Evolutionary conservation across 2,113 vertebrate genomes (phyloP), one percentile per base, ranked within the genome.

Genomic region (Passer montanus): DNA sequence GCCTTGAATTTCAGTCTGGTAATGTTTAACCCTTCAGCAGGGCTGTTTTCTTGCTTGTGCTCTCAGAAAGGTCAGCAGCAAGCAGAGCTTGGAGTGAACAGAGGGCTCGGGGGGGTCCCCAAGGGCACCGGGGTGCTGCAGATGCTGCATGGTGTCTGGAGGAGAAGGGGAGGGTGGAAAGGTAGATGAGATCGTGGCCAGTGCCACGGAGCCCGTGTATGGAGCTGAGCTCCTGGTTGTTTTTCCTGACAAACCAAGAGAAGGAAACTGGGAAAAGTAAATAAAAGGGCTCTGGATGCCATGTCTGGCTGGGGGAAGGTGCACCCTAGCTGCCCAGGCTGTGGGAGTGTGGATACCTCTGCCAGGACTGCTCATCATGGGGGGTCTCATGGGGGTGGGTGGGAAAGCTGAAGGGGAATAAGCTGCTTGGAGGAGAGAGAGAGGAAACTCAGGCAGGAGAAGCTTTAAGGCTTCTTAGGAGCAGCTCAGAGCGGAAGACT

Each of bases 21-120:
- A 97, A 97, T 97, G 95, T 97, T 97, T 97, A 97, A 97, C 94
- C 94, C 95, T 90, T 96, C 56, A 56, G 73, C 73, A 75, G 69
- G 31, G 73, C 88, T 93, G 59, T 67, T 96, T 86, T 68, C 47
- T 46, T 81, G 58, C 31, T 5, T 2, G 13, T 55, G 60, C 17
- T 80, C 75, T 81, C 9, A 1, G 79, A 81, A 94, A 53, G 96
- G 92, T 93, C 94, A 92, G 64, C 1, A 2, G 49, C 41, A 64
- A 88, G 58, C 52, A 7, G 5, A 24, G 46, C 52, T 81, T 3
- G 0, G 68, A 72, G 52, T 0, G 0, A 64, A 23, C 2, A 3
- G 35, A 1, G 6, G 28, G 82, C 68, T 80, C 0, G 0, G 0
- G 10, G 9, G n/a, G 35, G 6, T 76, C 15, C 43, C 44, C 28